Conservation (phyloP, 1,140 invertebrate genomes). For the Pseudachorutes palmiensis region DNA sequence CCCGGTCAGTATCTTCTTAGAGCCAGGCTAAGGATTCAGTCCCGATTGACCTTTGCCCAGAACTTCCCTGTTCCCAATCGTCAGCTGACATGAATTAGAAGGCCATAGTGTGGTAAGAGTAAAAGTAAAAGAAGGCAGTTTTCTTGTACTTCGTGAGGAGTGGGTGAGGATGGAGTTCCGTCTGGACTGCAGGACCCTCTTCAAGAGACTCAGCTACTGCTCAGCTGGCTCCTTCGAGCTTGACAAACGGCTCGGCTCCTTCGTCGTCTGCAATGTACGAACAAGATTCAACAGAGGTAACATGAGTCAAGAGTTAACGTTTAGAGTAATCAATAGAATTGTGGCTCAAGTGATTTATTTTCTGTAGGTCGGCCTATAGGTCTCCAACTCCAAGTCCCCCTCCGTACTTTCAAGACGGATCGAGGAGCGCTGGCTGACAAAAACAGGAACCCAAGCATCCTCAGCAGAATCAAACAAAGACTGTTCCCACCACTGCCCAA, state of each 20-base stretch:
- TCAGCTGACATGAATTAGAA: too few species aligned
- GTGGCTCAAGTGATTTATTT: background rate
- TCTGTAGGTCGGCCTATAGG: background rate
- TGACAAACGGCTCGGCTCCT: constrained; percentile 16
- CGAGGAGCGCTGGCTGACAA: constrained; percentile 57
- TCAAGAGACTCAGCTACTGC: constrained; percentile 2
- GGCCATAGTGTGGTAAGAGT: too few species aligned
- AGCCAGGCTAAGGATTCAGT: too few species aligned
- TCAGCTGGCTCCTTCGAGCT: constrained; percentile 26
- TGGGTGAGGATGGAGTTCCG: background rate
- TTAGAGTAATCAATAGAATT: background rate
- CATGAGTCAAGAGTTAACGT: background rate
- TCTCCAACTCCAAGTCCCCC: constrained; percentile 24
- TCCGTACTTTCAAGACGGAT: constrained; percentile 60
- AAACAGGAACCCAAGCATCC: constrained; percentile 55
- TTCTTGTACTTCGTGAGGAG: too few species aligned
- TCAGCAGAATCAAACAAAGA: constrained; percentile 35
- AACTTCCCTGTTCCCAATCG: too few species aligned
- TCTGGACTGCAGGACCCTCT: background rate
- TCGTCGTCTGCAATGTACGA: constrained; percentile 5
- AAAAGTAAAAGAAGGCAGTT: too few species aligned
- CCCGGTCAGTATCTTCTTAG: too few species aligned
- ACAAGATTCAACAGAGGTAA: background rate
- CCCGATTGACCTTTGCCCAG: too few species aligned
- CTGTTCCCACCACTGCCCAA: constrained; percentile 39